phyloP scores from a whole-genome alignment of 1,140 invertebrate species.

The Lithobius niger region DNA sequence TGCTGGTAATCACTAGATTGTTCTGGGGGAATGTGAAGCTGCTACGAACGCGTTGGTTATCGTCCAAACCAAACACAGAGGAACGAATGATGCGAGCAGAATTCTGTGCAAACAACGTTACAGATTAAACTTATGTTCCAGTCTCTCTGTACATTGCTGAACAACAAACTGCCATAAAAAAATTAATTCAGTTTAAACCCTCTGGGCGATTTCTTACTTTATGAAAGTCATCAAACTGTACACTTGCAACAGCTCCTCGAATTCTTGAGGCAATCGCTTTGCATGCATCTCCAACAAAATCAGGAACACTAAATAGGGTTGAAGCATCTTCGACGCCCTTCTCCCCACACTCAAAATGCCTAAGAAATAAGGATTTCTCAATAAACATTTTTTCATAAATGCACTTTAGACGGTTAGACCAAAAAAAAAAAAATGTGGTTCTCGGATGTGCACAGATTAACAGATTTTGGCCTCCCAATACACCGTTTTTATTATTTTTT shows the following conservation, averaged over 20 bases:
- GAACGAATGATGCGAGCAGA: slow-evolving; percentile 38
- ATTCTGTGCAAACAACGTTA: slow-evolving; percentile 31
- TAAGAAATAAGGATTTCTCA: slow-evolving; percentile 16
- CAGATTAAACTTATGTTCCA: no score
- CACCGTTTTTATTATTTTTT: no score
- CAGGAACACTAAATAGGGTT: slow-evolving; percentile 39
- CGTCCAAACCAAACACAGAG: slow-evolving; percentile 39
- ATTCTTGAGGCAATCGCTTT: slow-evolving; percentile 40
- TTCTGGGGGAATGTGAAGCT: slow-evolving; percentile 36
- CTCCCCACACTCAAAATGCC: slow-evolving; percentile 34
- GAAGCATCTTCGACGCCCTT: slow-evolving; percentile 26
- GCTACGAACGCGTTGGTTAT: slow-evolving; percentile 32
- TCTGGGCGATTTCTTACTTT: slow-evolving; percentile 28
- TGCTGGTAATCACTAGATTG: slow-evolving; percentile 36
- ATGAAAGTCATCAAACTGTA: slow-evolving; percentile 41
- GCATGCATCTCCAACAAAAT: slow-evolving; percentile 41
- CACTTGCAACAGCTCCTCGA: slow-evolving; percentile 37
- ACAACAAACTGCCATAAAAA: background rate
- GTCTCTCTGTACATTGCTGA: no score
- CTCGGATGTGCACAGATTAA: no score
- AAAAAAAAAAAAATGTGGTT: no score
- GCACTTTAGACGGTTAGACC: no score
- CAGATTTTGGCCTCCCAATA: no score
- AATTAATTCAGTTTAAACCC: background rate
- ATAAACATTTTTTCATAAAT: background rate